These are phyloP conservation scores for Subanguina moxae DNA, from an alignment of 1,140 invertebrate species.

Conservation along the genomic window DNA sequence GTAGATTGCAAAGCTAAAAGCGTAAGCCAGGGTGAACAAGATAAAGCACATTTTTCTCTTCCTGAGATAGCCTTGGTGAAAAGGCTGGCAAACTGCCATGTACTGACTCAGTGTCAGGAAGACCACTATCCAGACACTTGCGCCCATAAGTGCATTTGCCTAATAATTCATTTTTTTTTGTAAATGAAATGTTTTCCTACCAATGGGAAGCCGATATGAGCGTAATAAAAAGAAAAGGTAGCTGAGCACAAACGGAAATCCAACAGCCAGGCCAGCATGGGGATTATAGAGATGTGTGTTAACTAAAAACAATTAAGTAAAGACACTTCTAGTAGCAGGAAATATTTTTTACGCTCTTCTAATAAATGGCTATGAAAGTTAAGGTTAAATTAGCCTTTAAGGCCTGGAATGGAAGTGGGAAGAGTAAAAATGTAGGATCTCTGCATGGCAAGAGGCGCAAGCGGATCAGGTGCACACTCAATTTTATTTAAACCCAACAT, in stretches of 20 bases:
- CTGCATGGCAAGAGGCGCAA: too few relatives aligned
- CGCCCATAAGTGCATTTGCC: conserved; percentile 59
- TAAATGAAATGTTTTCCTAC: conserved; percentile 24
- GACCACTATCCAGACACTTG: conserved; percentile 57
- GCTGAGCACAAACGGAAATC: conserved; percentile 51
- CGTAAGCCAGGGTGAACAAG: conserved; percentile 51
- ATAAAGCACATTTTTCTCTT: conserved; percentile 39
- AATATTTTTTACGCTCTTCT: too few relatives aligned
- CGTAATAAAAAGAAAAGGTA: conserved; percentile 55
- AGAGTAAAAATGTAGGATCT: too few relatives aligned
- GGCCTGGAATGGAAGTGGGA: too few relatives aligned
- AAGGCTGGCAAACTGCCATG: conserved; percentile 55
- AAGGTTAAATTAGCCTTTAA: too few relatives aligned
- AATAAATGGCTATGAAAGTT: too few relatives aligned
- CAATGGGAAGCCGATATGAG: conserved; percentile 57
- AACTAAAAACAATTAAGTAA: conserved; percentile 41
- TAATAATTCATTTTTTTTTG: conserved; percentile 24
- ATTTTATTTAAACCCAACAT: too few relatives aligned
- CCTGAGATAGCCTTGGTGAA: conserved; percentile 34
- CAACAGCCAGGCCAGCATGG: conserved; percentile 57
- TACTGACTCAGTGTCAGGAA: conserved; percentile 57
- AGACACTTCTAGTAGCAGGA: neutral
- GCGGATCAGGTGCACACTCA: too few relatives aligned
- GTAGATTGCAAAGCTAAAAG: conserved; percentile 56
- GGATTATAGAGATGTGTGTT: conserved; percentile 57